These are phyloP conservation scores for Hoplodrina blanda DNA, from an alignment of 2,888 invertebrate genomes.

Conservation along the genomic window DNA sequence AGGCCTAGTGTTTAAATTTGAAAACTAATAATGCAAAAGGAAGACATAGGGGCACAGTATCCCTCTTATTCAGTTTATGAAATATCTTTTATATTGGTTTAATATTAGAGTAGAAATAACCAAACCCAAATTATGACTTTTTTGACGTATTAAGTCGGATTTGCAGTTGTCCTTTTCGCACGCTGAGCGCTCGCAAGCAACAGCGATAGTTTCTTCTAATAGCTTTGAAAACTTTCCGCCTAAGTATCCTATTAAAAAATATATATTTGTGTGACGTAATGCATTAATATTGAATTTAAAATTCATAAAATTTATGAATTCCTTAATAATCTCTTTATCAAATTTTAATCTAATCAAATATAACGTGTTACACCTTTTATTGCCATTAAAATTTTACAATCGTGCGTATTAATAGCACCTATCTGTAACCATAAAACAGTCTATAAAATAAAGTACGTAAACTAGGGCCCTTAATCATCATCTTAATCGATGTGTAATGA, in stretches of 20 bases:
- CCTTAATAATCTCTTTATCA: constrained; percentile 2
- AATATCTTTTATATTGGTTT: neutral
- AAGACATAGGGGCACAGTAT: no score
- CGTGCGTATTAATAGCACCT: constrained; percentile 3
- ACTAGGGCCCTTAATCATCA: constrained; percentile 16
- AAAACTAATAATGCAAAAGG: no score
- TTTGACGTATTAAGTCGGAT: no score
- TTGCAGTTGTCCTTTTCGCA: no score
- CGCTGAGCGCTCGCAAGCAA: no score
- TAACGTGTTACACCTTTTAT: constrained; percentile 20
- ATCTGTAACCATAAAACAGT: constrained; percentile 25
- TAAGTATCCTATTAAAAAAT: no score
- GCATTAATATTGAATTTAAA: neutral
- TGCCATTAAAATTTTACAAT: constrained; percentile 27
- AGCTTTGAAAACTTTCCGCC: no score
- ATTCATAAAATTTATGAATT: constrained; percentile 6
- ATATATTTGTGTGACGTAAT: neutral
- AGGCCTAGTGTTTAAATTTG: no score
- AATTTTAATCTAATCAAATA: constrained; percentile 30
- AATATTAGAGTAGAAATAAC: no score
- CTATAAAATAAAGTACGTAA: constrained; percentile 21
- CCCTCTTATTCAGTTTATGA: no score
- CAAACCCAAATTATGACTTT: no score
- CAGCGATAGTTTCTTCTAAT: no score
- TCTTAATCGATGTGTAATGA: constrained; percentile 11